These are phyloP conservation scores for Maconellicoccus hirsutus DNA, from an alignment of 1,140 invertebrate genomes.

Conservation along the genomic window DNA sequence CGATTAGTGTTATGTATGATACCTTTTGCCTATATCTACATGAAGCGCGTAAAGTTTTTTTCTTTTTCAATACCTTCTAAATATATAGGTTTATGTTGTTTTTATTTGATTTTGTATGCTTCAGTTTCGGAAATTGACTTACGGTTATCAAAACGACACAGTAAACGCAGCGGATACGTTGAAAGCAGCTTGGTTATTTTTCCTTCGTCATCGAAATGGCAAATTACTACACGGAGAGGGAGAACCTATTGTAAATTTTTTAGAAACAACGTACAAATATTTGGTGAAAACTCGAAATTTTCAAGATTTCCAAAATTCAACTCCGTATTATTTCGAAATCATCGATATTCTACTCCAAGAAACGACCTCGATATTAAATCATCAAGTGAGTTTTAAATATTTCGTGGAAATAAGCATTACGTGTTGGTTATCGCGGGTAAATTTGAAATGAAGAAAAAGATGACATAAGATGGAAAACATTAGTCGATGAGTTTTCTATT, in stretches of 20 bases:
- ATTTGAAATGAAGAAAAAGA: too few relatives aligned
- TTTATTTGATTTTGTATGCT: not conserved
- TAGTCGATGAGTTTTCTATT: too few relatives aligned
- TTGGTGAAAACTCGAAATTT: slow-evolving; percentile 13
- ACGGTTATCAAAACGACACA: slow-evolving; percentile 23
- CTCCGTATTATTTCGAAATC: slow-evolving; percentile 17
- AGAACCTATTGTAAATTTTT: slow-evolving; percentile 22
- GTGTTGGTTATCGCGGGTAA: too few relatives aligned
- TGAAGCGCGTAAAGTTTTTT: too few relatives aligned
- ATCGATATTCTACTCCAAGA: slow-evolving; percentile 19
- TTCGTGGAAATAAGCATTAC: not conserved
- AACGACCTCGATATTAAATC: slow-evolving; percentile 10
- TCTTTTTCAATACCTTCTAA: too few relatives aligned
- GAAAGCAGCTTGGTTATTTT: not conserved
- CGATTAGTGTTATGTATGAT: too few relatives aligned
- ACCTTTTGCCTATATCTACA: too few relatives aligned
- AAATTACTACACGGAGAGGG: slow-evolving; percentile 24
- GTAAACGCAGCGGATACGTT: slow-evolving; percentile 24
- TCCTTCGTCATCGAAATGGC: not conserved
- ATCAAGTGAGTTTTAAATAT: slow-evolving; percentile 8
- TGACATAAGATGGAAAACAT: too few relatives aligned
- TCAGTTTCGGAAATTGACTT: slow-evolving; percentile 23
- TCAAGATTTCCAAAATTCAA: slow-evolving; percentile 12
- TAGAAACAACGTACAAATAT: slow-evolving; percentile 17
- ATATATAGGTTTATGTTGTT: too few relatives aligned